Evolutionary conservation across 2,888 invertebrate genomes (phyloP).

Genomic region (Colostygia pectinataria): DNA sequence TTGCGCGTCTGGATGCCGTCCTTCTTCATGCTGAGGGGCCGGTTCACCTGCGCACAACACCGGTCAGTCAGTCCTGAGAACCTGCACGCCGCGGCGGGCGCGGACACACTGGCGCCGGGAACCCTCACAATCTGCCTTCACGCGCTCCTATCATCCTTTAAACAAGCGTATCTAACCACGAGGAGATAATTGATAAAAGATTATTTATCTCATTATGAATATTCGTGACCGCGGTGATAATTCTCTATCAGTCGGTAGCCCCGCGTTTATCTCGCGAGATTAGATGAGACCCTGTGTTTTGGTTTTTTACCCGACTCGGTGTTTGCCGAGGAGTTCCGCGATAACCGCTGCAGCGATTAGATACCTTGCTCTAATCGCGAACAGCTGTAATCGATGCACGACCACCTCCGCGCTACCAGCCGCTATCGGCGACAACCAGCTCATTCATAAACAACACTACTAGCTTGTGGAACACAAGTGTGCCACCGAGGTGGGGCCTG

Average conservation of each 20-base stretch:
- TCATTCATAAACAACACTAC: too few species aligned
- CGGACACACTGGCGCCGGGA: slow-evolving; percentile 53
- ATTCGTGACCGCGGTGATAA: slow-evolving; percentile 79
- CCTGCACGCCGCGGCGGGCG: slow-evolving; percentile 6
- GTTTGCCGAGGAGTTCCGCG: slow-evolving; percentile 82
- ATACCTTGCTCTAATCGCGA: slow-evolving; percentile 51
- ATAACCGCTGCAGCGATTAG: slow-evolving; percentile 76
- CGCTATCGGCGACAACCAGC: background rate
- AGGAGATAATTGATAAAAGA: slow-evolving; percentile 82
- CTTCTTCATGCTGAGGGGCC: slow-evolving; percentile 99
- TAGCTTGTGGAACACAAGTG: too few species aligned
- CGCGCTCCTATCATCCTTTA: slow-evolving; percentile 77
- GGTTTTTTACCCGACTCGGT: slow-evolving; percentile 78
- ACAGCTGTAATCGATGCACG: slow-evolving; percentile 19
- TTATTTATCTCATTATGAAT: slow-evolving; percentile 83
- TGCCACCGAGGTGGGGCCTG: too few species aligned
- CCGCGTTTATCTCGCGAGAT: slow-evolving; percentile 80
- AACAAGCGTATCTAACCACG: slow-evolving; percentile 77
- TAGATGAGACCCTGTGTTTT: slow-evolving; percentile 82
- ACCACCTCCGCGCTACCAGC: too few species aligned
- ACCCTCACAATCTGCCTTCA: slow-evolving; percentile 70
- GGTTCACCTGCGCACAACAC: slow-evolving; percentile 87
- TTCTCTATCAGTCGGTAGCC: slow-evolving; percentile 82
- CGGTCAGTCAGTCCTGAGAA: slow-evolving; percentile 16
- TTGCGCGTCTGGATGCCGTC: slow-evolving; percentile 99